Evolutionary conservation across 2,797 vertebrate species (phyloP), one percentile per base, ranked within the genome.

Genomic region (Sebastes glaucus): DNA sequence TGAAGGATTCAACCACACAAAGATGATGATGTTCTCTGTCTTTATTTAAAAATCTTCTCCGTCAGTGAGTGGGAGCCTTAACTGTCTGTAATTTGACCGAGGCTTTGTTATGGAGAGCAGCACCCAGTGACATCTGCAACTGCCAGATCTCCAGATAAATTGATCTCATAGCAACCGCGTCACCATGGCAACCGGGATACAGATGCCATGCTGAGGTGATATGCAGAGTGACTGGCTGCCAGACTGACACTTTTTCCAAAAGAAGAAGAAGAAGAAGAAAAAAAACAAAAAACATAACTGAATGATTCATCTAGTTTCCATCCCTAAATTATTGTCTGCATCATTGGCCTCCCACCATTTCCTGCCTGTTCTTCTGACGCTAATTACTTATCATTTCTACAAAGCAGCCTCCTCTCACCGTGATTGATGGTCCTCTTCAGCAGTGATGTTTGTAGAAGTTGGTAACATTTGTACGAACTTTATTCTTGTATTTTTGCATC

Each of bases 101-200:
- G 82, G 74, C 63, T 83, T 82, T 89, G 81, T 91, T 93, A 85
- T 81, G 71, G 71, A 81, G 88, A 88, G 89, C 87, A 69, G 90
- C 77, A 74, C 91, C 87, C 89, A 4, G 84, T 94, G 90, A 92
- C 93, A 94, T 95, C 92, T 91, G 91, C 90, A 87, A 88, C 72
- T 16, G 82, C 90, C 88, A 92, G 94, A 95, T 93, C 85, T 84
- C 85, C 75, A 92, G 94, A 95, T 93, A 95, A 93, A 95, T 92
- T 92, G 87, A 96, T 95, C 93, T 94, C 95, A 90, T 96, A 94
- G 95, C 95, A 96, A 96, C 96, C 76, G 32, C 70, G 68, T 94
- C 78, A 55, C 94, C 91, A 91, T 93, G 93, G 93, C 82, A 93
- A 95, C 94, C 76, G 33, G 88, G 94, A 92, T 93, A 91, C 94